Evolutionary conservation across 2,797 vertebrate species (phyloP).

Genomic region (Ctenopoma multispine): DNA sequence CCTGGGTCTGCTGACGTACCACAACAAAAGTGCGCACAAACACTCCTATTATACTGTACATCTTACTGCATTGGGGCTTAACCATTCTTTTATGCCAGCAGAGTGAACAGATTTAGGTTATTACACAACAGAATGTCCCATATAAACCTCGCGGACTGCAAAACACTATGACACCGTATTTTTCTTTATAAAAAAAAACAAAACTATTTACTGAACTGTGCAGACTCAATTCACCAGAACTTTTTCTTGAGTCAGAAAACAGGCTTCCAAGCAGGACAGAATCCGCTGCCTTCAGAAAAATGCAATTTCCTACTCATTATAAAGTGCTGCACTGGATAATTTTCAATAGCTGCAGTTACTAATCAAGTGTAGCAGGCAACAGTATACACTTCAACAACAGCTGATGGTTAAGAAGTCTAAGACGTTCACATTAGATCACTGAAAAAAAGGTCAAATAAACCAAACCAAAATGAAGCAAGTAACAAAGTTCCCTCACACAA

Average conservation of each 20-base stretch:
- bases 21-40: background rate
- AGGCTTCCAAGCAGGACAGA: conserved; percentile 1
- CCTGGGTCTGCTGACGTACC: conserved; percentile 6
- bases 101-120: conserved; percentile 43
- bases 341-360: background rate
- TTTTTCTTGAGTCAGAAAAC: conserved; percentile 17
- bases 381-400: background rate
- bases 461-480: background rate
- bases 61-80: conserved; percentile 19
- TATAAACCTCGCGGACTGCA: conserved; percentile 47
- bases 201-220: conserved; percentile 10
- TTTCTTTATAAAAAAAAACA: conserved; percentile 20
- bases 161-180: conserved; percentile 38
- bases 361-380: background rate
- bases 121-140: conserved; percentile 44
- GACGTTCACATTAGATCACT: no score
- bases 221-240: conserved; percentile 12
- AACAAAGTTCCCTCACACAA: background rate
- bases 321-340: conserved; percentile 1
- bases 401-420: background rate
- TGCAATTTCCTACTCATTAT: conserved; percentile 1
- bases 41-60: conserved; percentile 6
- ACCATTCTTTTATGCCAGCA: conserved; percentile 22
- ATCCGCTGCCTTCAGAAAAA: background rate
- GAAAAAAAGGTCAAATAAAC: background rate